A percentile compares a stretch with the other conserved stretches of the same genome.
Conservation (phyloP, 23 tunicate genomes). For the Styela clava region DNA sequence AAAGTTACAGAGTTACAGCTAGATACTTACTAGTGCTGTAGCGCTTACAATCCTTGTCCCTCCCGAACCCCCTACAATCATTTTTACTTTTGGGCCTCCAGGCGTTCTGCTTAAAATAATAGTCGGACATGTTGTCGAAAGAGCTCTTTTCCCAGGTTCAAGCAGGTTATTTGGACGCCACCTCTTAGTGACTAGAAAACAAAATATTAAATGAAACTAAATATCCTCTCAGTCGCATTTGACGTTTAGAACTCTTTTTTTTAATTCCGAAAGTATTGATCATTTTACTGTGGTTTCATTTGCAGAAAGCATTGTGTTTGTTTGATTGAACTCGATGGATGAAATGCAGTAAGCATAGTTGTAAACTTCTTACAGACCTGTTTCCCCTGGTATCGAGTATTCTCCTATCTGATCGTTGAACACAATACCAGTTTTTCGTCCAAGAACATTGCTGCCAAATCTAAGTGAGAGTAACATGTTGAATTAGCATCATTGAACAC, state of each 20-base stretch:
- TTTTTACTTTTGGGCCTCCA: slow-evolving; percentile 21
- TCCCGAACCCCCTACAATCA: slow-evolving; percentile 89
- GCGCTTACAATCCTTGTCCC: slow-evolving; percentile 81
- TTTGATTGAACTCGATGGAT: too few species aligned
- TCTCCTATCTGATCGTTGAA: slow-evolving; percentile 97
- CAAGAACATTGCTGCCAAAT: slow-evolving; percentile 85
- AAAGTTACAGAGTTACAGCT: too few species aligned
- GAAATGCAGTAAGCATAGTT: too few species aligned
- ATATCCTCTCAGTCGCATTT: too few species aligned
- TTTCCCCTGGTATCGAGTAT: slow-evolving; percentile 42
- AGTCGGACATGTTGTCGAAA: slow-evolving; percentile 78
- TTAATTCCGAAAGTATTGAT: too few species aligned
- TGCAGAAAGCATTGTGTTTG: too few species aligned
- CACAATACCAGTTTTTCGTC: slow-evolving; percentile 74
- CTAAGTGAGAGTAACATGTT: slow-evolving; percentile 29
- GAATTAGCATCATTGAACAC: too few species aligned
- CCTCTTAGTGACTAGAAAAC: too few species aligned
- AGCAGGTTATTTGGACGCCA: slow-evolving; percentile 71
- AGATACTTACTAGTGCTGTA: slow-evolving; percentile 68
- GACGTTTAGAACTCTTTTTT: too few species aligned
- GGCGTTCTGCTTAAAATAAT: slow-evolving; percentile 25
- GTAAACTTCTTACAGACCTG: too few species aligned
- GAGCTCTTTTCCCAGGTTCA: slow-evolving; percentile 71
- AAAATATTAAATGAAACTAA: too few species aligned
- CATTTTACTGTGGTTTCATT: too few species aligned